Percentiles rank a stretch among this genome's conserved stretches.
phyloP scores from a whole-genome alignment of 2,888 invertebrate genomes.

The Acleris holmiana region DNA sequence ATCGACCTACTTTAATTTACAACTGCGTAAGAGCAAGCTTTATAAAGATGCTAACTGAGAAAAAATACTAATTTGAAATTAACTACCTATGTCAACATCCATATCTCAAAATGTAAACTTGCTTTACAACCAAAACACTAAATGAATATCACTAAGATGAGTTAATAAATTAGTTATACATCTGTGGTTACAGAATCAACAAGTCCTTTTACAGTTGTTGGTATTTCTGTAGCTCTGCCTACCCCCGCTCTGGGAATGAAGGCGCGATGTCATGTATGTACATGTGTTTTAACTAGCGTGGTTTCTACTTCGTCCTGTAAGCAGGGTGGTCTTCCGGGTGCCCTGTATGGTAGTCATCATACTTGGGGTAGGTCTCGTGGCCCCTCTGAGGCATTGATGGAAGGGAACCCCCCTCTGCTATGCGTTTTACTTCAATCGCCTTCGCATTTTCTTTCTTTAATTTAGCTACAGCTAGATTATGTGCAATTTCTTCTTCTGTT shows the following conservation, averaged over 20 bases:
- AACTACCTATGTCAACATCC: no score
- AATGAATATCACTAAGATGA: conserved; percentile 5
- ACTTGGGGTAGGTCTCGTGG: conserved; percentile 78
- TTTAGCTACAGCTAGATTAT: conserved; percentile 88
- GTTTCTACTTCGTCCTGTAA: conserved; percentile 42
- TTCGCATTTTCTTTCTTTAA: conserved; percentile 90
- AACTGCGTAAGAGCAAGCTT: neutral
- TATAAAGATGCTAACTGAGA: no score
- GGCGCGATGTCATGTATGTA: no score
- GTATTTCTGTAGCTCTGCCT: no score
- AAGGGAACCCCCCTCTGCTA: conserved; percentile 72
- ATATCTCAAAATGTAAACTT: neutral
- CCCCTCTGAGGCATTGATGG: conserved; percentile 61
- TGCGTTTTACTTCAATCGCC: conserved; percentile 85
- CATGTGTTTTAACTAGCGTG: no score
- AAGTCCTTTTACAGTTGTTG: no score
- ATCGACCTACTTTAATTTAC: no score
- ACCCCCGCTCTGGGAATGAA: no score
- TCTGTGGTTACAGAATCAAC: no score
- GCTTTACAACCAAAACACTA: neutral
- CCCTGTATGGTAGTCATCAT: conserved; percentile 85
- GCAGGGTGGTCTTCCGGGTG: conserved; percentile 53
- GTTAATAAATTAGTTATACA: conserved; percentile 8
- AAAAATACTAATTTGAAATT: no score
- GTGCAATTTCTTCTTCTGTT: conserved; percentile 88